A percentile compares a stretch with the other conserved stretches of the same genome.
Conservation (phyloP, 2,113 vertebrate genomes). For the Pelecanoides urinatrix region DNA sequence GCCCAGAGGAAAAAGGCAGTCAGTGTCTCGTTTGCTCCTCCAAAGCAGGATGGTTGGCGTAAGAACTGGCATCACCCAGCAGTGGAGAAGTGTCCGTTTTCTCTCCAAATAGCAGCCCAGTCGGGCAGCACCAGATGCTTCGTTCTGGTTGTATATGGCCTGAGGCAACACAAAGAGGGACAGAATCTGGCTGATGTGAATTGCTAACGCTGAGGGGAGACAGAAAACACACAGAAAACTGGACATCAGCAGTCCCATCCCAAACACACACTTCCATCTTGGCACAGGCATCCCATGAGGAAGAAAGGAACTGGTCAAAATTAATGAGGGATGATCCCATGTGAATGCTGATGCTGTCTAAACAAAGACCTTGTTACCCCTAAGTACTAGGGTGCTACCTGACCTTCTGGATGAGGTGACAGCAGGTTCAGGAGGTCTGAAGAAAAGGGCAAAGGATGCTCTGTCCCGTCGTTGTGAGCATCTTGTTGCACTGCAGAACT, state of each 20-base stretch:
- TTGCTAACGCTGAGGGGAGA: background rate
- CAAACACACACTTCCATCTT: background rate
- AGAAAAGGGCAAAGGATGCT: background rate
- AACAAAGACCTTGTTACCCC: background rate
- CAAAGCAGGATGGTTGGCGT: background rate
- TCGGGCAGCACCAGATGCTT: background rate
- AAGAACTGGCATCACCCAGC: background rate
- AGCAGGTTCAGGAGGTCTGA: background rate
- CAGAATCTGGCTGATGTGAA: background rate
- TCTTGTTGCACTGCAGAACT: background rate
- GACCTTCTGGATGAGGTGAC: background rate
- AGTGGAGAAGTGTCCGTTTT: background rate
- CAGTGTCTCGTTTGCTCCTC: background rate
- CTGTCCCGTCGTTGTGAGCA: background rate
- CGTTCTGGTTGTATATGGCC: background rate
- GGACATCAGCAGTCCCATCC: background rate
- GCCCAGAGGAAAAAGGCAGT: background rate
- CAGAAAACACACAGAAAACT: background rate
- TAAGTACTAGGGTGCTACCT: background rate
- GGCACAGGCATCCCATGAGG: background rate
- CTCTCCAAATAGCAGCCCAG: background rate
- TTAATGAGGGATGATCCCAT: background rate
- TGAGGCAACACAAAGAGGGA: background rate
- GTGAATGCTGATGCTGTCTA: background rate
- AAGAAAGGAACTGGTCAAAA: background rate